A percentile compares a stretch with the other conserved stretches of the same genome.
Evolutionary conservation across 2,888 invertebrate species (phyloP).

Genomic region (Ennomos fuscantarius): DNA sequence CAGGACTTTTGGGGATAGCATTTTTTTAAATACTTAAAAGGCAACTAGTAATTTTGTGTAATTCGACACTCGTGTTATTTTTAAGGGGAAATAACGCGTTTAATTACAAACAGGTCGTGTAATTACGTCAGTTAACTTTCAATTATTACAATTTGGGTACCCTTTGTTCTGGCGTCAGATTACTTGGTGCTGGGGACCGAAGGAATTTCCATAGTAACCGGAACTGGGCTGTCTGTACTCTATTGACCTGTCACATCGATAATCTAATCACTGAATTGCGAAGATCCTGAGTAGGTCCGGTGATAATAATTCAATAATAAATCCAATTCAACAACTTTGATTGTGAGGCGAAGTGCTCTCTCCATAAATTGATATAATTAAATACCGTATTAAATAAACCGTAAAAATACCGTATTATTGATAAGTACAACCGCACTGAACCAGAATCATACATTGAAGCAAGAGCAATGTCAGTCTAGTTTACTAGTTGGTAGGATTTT

Average conservation of each 20-base stretch:
- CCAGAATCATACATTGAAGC: too few relatives aligned
- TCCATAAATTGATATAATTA: too few relatives aligned
- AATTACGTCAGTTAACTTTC: slow-evolving; percentile 62
- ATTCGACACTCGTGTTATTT: slow-evolving; percentile 55
- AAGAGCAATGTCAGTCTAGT: too few relatives aligned
- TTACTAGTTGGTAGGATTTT: too few relatives aligned
- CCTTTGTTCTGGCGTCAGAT: slow-evolving; percentile 48
- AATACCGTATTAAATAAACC: too few relatives aligned
- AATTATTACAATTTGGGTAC: slow-evolving; percentile 59
- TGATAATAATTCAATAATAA: too few relatives aligned
- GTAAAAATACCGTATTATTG: too few relatives aligned
- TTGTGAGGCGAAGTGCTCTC: too few relatives aligned
- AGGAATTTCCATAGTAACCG: slow-evolving; percentile 1
- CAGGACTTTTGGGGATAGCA: slow-evolving; percentile 42
- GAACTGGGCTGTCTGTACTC: not conserved
- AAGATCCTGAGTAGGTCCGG: too few relatives aligned
- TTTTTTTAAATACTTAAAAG: slow-evolving; percentile 49
- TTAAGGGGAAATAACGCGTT: slow-evolving; percentile 60
- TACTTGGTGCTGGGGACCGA: slow-evolving; percentile 18
- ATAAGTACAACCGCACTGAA: too few relatives aligned
- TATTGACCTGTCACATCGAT: not conserved
- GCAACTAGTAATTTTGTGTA: slow-evolving; percentile 69
- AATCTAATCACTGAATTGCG: not conserved
- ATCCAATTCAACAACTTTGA: too few relatives aligned
- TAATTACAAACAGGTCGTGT: slow-evolving; percentile 64